Percentiles rank a stretch among this genome's conserved stretches.
Evolutionary conservation across 2,888 invertebrate species (phyloP).

Genomic region (Parnassius glacialis): DNA sequence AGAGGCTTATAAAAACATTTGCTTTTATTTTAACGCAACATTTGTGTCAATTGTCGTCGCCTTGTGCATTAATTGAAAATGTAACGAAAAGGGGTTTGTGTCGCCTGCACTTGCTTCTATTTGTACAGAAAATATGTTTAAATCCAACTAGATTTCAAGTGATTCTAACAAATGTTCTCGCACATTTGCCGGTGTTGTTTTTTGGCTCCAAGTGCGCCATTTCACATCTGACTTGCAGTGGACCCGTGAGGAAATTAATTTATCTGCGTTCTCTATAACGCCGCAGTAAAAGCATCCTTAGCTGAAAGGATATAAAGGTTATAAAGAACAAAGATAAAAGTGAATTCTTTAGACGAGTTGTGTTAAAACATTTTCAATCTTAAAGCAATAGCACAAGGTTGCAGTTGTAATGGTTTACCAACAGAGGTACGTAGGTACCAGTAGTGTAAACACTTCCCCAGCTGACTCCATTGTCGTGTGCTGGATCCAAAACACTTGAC

Average conservation of each 20-base stretch:
- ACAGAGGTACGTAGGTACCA: conserved; percentile 10
- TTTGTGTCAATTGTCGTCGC: too few species aligned
- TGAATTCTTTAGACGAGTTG: not conserved
- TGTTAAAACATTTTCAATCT: conserved; percentile 3
- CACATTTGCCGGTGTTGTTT: conserved; percentile 66
- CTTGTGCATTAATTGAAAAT: too few species aligned
- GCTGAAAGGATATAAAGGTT: not conserved
- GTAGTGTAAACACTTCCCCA: conserved; percentile 67
- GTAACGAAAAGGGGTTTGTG: conserved; percentile 9
- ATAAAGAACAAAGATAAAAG: not conserved
- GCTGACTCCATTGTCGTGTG: conserved; percentile 62
- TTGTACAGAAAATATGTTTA: conserved; percentile 25
- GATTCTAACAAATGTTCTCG: conserved; percentile 66
- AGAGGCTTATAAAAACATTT: too few species aligned
- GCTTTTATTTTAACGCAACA: too few species aligned
- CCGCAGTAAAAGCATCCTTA: conserved; percentile 13
- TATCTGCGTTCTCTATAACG: not conserved
- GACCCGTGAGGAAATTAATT: conserved; percentile 24
- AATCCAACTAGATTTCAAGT: conserved; percentile 51
- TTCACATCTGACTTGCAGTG: conserved; percentile 44
- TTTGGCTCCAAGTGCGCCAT: conserved; percentile 65
- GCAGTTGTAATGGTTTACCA: not conserved
- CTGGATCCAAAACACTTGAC: conserved; percentile 70
- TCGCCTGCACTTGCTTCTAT: conserved; percentile 11
- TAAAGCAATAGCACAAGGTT: conserved; percentile 1